Evolutionary conservation across 92 coral and sea anemone species (phyloP).

Genomic region (Virgularia gustaviana): DNA sequence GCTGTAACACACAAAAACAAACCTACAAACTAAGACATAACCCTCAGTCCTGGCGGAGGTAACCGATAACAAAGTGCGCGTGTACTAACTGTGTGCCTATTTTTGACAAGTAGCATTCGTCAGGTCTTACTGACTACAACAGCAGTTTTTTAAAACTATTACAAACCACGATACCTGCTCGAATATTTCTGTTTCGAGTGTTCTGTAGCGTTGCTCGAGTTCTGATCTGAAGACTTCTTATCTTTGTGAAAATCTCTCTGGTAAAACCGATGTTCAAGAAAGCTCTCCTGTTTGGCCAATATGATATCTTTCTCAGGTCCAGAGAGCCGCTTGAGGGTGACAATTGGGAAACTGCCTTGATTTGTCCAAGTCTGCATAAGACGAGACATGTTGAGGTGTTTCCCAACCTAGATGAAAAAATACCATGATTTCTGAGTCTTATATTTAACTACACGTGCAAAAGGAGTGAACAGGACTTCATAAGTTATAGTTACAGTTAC

Average conservation of each 20-base stretch:
- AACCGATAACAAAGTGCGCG: too few relatives aligned
- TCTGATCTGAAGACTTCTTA: conserved; percentile 3
- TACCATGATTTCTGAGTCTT: not conserved
- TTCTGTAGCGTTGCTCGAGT: too few relatives aligned
- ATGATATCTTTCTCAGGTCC: conserved; percentile 35
- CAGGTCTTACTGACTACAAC: too few relatives aligned
- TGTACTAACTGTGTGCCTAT: too few relatives aligned
- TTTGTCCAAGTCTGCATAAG: conserved; percentile 61
- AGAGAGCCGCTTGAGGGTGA: conserved; percentile 21
- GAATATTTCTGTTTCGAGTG: conserved; percentile 12
- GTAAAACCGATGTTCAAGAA: conserved; percentile 26
- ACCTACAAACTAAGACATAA: too few relatives aligned
- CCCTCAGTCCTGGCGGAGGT: too few relatives aligned
- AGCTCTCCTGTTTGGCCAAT: conserved; percentile 32
- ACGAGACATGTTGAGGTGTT: conserved; percentile 37
- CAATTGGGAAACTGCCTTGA: conserved; percentile 64
- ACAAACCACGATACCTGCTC: conserved; percentile 34
- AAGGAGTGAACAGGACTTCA: not conserved
- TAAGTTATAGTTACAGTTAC: too few relatives aligned
- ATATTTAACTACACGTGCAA: not conserved
- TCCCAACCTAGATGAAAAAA: conserved; percentile 41
- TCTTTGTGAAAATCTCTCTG: too few relatives aligned
- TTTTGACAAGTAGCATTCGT: too few relatives aligned
- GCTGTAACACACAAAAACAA: too few relatives aligned
- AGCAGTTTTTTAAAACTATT: too few relatives aligned